Base-by-base conservation (phyloP, 2,113 vertebrate genomes). In the Asarcornis scutulata region DNA sequence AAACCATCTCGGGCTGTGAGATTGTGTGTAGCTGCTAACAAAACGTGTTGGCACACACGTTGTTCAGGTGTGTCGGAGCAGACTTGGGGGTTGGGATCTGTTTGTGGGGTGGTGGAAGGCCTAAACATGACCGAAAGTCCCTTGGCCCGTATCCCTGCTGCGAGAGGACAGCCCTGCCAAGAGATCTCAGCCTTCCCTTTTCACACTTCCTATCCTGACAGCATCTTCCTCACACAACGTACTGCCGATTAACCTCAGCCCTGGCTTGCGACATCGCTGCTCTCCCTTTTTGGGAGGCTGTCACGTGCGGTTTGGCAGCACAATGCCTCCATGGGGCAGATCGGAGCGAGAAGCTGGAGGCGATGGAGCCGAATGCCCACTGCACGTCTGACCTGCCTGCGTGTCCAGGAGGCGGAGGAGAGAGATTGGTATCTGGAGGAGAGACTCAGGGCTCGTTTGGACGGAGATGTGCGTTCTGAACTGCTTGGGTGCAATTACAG, bases 141-240 rank as follows among this genome's bases (percentile, higher is more conserved):
- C 86, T 95, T 93, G 92, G 88, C 94, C 40, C 40, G 55, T 63
- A 25, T 60, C 59, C 71, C 75, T 60, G 3, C 72, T 86, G 82
- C 0, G 0, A 67, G 46, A 84, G 81, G 62, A 92, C 36, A 38
- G 67, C 87, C 68, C 78, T 95, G 93, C 94, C 93, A 85, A 85
- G 84, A 92, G 89, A 29, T 58, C 84, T 85, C 81, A 85, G 78
- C 94, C 87, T 74, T 89, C 71, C 87, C 50, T 91, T 76, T 92
- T 73, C 80, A 88, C 92, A 56, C 76, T 77, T 93, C 64, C 25
- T 4, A 78, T 52, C 80, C 88, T 67, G 80, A 91, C 87, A 88
- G 74, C 78, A 32, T 66, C 82, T 79, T 87, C 89, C 84, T 86
- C 29, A 2, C 58, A 23, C 9, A 0, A 21, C 3, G 31, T 62